phyloP scores from a whole-genome alignment of 2,113 vertebrate genomes.

The Erythrolamprus reginae region DNA sequence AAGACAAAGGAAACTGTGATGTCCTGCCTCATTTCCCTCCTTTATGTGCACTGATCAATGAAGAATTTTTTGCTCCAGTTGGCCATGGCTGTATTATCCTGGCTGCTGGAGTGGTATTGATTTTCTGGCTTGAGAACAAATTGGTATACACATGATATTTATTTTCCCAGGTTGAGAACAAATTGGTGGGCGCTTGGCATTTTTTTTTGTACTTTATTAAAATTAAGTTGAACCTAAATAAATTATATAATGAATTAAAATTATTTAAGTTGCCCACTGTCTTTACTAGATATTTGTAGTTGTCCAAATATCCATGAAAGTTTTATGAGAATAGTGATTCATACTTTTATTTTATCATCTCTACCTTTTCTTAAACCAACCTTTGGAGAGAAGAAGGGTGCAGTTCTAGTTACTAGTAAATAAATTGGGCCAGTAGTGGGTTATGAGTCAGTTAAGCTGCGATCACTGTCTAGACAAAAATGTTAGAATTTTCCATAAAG shows the following conservation, averaged over 20 bases:
- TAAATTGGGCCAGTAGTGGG: not conserved
- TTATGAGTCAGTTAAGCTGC: not conserved
- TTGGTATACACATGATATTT: constrained; percentile 20
- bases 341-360: not conserved
- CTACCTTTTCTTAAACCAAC: not conserved
- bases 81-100: constrained; percentile 28
- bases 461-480: not conserved
- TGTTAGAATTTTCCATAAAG: not conserved
- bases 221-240: not conserved
- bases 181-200: constrained; percentile 10
- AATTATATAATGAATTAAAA: not conserved
- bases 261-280: not conserved
- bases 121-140: constrained; percentile 27
- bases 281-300: not conserved
- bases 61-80: constrained; percentile 31
- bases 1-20: constrained; percentile 10
- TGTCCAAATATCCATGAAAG: not conserved
- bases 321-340: not conserved
- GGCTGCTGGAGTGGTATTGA: constrained; percentile 20
- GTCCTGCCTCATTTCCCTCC: constrained; percentile 21
- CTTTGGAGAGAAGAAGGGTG: not conserved
- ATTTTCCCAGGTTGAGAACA: not conserved
- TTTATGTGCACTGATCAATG: constrained; percentile 27
- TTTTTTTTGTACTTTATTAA: constrained; percentile 10
- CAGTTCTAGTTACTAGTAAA: not conserved